A percentile compares a stretch with the other conserved stretches of the same genome.
phyloP scores from a whole-genome alignment of 2,888 invertebrate genomes.

The Caenorhabditis sinica region DNA sequence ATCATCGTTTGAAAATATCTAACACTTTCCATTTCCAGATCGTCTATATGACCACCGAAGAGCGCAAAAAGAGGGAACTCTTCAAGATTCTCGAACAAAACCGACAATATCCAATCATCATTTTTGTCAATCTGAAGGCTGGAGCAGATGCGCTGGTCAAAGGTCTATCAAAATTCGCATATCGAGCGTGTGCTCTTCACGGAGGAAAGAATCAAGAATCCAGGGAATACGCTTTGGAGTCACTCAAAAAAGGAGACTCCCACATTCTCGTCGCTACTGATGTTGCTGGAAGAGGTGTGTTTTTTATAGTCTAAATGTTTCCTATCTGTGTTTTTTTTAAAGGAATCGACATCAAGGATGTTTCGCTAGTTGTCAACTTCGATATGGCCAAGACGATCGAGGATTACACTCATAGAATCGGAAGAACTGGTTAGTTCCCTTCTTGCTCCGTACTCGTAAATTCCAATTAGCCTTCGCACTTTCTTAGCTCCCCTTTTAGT shows the following conservation, averaged over 20 bases:
- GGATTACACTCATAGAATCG: constrained; percentile 91
- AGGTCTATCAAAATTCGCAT: constrained; percentile 96
- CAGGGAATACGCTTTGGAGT: constrained; percentile 91
- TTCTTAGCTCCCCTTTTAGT: background rate
- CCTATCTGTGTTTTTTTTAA: background rate
- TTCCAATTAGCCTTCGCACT: too few species aligned
- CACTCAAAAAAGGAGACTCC: constrained; percentile 95
- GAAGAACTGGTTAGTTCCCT: constrained; percentile 94
- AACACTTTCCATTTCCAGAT: too few species aligned
- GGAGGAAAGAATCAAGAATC: constrained; percentile 96
- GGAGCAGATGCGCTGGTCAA: constrained; percentile 98
- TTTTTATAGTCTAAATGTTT: background rate
- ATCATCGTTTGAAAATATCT: too few species aligned
- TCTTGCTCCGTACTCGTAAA: too few species aligned
- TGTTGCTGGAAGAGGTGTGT: constrained; percentile 92
- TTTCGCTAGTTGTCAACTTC: constrained; percentile 98
- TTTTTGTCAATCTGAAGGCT: constrained; percentile 99
- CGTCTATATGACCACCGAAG: constrained; percentile 95
- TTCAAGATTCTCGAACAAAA: constrained; percentile 93
- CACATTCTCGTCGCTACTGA: constrained; percentile 99
- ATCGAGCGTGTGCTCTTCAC: constrained; percentile 97
- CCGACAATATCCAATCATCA: constrained; percentile 97
- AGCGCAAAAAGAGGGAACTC: constrained; percentile 95
- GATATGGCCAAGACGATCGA: constrained; percentile 99
- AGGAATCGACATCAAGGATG: constrained; percentile 99